Conservation (phyloP, 2,797 vertebrate genomes). For the Leucoraja ocellata region DNA sequence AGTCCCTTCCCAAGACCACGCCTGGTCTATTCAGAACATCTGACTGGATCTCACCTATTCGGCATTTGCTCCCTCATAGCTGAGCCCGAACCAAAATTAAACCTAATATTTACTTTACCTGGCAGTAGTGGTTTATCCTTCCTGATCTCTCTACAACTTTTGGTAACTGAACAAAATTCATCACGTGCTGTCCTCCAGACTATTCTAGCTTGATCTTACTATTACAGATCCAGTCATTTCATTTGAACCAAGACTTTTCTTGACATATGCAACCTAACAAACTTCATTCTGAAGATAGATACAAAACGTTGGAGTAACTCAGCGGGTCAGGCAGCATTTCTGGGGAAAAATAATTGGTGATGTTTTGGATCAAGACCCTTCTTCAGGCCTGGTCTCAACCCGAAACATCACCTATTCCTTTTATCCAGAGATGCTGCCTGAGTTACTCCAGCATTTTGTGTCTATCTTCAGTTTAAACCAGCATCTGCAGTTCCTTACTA, state of each 20-base stretch:
- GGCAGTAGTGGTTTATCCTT: not conserved
- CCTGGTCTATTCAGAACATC: not conserved
- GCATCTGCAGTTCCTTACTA: no score
- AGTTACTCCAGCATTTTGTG: no score
- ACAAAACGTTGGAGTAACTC: no score
- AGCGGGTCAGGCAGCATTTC: no score
- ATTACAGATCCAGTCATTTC: not conserved
- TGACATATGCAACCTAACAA: not conserved
- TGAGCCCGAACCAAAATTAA: not conserved
- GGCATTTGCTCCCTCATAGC: not conserved
- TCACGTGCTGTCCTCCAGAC: no score
- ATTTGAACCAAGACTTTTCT: not conserved
- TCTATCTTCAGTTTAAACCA: no score
- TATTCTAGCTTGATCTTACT: not conserved
- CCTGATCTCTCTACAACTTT: not conserved
- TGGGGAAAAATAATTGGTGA: no score
- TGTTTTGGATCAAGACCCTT: no score
- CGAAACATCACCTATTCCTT: no score
- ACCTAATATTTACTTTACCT: not conserved
- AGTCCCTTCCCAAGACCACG: not conserved
- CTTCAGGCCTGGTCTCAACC: no score
- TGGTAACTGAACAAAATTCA: not conserved
- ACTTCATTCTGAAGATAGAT: no score
- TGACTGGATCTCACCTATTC: not conserved
- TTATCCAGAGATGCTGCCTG: no score